A percentile compares a stretch with the other conserved stretches of the same genome.
phyloP scores from a whole-genome alignment of 2,888 invertebrate genomes.

The Apocheima hispidaria region DNA sequence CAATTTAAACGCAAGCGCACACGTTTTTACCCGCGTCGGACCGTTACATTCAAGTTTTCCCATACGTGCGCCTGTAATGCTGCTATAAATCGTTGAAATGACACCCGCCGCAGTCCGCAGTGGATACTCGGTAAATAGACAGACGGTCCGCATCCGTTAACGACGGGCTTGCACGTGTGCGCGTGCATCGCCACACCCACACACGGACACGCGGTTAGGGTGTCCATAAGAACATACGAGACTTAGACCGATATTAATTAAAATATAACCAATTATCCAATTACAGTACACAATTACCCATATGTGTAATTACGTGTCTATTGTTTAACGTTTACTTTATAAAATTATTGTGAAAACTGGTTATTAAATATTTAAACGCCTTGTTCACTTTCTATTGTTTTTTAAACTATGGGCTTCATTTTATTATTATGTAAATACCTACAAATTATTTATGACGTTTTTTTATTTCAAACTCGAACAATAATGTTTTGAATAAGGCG shows the following conservation, averaged over 20 bases:
- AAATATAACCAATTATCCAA: no score
- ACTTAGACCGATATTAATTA: not conserved
- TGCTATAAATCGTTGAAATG: constrained; percentile 55
- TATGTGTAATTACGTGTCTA: not conserved
- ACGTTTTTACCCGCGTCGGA: constrained; percentile 48
- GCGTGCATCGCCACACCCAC: constrained; percentile 44
- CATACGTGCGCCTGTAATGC: constrained; percentile 43
- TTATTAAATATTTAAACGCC: not conserved
- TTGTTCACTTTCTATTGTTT: not conserved
- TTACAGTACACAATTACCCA: no score
- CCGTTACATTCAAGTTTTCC: constrained; percentile 52
- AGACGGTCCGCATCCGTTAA: constrained; percentile 70
- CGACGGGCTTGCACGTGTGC: constrained; percentile 39
- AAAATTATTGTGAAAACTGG: not conserved
- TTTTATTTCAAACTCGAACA: no score
- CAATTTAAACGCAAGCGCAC: constrained; percentile 41
- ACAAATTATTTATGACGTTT: no score
- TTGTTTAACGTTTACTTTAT: not conserved
- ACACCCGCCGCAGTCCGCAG: constrained; percentile 39
- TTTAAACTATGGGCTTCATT: no score
- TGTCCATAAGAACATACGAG: constrained; percentile 30
- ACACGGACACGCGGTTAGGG: constrained; percentile 43
- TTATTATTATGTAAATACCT: no score
- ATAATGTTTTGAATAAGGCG: no score
- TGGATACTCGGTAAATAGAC: constrained; percentile 57